Base-by-base conservation (phyloP, 2,888 invertebrate genomes). In the Chelonus formosanus region DNA sequence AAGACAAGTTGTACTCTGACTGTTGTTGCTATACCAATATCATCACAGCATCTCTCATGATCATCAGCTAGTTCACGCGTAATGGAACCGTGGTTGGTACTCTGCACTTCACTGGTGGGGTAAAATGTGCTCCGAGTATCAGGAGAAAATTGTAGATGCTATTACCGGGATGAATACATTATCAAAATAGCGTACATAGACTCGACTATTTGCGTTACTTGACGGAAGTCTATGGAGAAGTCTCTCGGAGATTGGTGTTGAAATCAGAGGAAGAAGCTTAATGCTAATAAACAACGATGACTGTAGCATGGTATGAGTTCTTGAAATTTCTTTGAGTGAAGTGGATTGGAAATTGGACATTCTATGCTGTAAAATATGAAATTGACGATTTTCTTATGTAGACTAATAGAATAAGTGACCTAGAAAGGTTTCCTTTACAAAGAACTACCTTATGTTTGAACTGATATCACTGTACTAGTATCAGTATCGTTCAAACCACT, bases 101-200 rank as follows among this genome's bases (percentile, higher is more conserved):
- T 47, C 44, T 64, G 20, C 44, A 45, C 44, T 61, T 8, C 31
- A 20, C 40, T n/a, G 20, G 35, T 20, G 50, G 43, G 54, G 43
- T 35, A 36, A 45, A 44, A 58, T 58, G 58, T n/a, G 48, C 36
- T 67, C 55, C 43, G 34, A 48, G 45, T 20, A 66, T 56, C 62
- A 58, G 54, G 66, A 52, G 55, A 59, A 63, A 66, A 65, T 68
- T 67, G 58, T 53, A 47, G 40, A 50, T 32, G 54, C 63, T 58
- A 45, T 66, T 61, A 54, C 40, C 44, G 45, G 62, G 64, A 67
- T 66, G 66, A 68, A 64, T 68, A 68, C 64, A 64, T 66, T 63
- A 69, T 40, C 36, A 3, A 45, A 10, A 48, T 53, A 34, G 48
- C 50, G 35, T 31, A 47, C 31, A 20, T 54, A 31, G 6, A 43